phyloP scores from a whole-genome alignment of 2,113 vertebrate genomes.

The Tangachromis dhanisi region DNA sequence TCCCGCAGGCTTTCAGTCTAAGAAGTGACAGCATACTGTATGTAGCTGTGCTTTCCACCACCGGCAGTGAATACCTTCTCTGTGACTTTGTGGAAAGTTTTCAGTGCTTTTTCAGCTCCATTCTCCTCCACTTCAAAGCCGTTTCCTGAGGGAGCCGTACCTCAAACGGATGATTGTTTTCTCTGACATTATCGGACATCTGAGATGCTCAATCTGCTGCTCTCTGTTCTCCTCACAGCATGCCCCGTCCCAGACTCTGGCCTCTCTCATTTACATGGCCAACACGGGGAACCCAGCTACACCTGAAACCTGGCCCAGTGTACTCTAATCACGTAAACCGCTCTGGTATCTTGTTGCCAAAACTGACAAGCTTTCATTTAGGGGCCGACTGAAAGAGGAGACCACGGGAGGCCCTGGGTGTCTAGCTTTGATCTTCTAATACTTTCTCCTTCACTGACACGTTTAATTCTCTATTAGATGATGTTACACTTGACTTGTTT shows the following conservation, averaged over 20 bases:
- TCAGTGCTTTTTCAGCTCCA: not conserved
- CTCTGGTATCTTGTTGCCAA: constrained; percentile 56
- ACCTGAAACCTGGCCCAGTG: constrained; percentile 41
- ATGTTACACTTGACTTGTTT: constrained; percentile 23
- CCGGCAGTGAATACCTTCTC: not conserved
- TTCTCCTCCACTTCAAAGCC: constrained; percentile 43
- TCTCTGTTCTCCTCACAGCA: not conserved
- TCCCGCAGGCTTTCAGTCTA: not conserved
- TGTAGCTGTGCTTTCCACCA: not conserved
- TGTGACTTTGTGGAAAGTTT: constrained; percentile 27
- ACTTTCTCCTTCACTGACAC: constrained; percentile 43
- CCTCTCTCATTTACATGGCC: constrained; percentile 53
- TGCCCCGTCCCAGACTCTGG: constrained; percentile 25
- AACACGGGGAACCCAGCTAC: constrained; percentile 10
- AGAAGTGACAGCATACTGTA: not conserved
- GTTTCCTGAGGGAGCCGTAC: constrained; percentile 18
- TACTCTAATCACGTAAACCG: constrained; percentile 33
- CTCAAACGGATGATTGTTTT: constrained; percentile 52
- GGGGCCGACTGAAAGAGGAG: constrained; percentile 51
- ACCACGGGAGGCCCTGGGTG: constrained; percentile 2
- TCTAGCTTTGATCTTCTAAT: constrained; percentile 56
- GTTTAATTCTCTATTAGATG: constrained; percentile 40
- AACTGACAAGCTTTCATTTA: constrained; percentile 56
- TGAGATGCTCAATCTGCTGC: constrained; percentile 32
- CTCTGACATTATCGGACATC: constrained; percentile 58